Evolutionary conservation across 1,140 invertebrate species (phyloP).

Genomic region (Bombus waltoni): DNA sequence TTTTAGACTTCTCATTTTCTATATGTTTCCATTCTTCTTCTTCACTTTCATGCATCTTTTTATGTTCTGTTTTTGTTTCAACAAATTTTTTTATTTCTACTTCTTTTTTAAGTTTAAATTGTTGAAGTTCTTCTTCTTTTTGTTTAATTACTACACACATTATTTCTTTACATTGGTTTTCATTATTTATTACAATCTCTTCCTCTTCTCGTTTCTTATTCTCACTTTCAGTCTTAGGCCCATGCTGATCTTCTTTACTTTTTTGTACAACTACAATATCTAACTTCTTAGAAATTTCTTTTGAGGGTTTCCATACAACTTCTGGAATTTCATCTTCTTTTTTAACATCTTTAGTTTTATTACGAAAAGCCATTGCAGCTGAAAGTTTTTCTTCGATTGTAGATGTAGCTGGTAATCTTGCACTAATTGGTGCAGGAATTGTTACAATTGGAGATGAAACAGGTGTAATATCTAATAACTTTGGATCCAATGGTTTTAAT

Average conservation of each 20-base stretch:
- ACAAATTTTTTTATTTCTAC: slow-evolving; percentile 65
- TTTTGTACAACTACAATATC: slow-evolving; percentile 52
- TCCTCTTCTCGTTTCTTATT: slow-evolving; percentile 52
- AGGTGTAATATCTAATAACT: slow-evolving; percentile 70
- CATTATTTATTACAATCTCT: slow-evolving; percentile 44
- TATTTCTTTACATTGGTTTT: slow-evolving; percentile 64
- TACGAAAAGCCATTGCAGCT: slow-evolving; percentile 76
- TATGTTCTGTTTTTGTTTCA: slow-evolving; percentile 67
- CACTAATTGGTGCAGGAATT: slow-evolving; percentile 76
- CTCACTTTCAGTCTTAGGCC: slow-evolving; percentile 30
- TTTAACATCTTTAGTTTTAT: slow-evolving; percentile 72
- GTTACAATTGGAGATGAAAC: slow-evolving; percentile 67
- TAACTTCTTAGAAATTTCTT: slow-evolving; percentile 63
- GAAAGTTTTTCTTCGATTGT: slow-evolving; percentile 81
- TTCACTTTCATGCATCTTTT: slow-evolving; percentile 55
- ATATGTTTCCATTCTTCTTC: slow-evolving; percentile 62
- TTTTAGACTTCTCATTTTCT: slow-evolving; percentile 61
- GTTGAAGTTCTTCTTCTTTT: slow-evolving; percentile 71
- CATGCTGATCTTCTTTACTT: slow-evolving; percentile 59
- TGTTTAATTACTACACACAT: slow-evolving; percentile 64
- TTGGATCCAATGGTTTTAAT: slow-evolving; percentile 63
- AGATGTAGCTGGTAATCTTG: slow-evolving; percentile 79
- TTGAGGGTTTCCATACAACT: slow-evolving; percentile 52
- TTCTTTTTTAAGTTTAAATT: slow-evolving; percentile 69
- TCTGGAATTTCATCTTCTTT: slow-evolving; percentile 69